Evolutionary conservation across 2,113 vertebrate species (phyloP), one percentile per base, ranked within the genome.

Genomic region (Sylvilagus bachmani): DNA sequence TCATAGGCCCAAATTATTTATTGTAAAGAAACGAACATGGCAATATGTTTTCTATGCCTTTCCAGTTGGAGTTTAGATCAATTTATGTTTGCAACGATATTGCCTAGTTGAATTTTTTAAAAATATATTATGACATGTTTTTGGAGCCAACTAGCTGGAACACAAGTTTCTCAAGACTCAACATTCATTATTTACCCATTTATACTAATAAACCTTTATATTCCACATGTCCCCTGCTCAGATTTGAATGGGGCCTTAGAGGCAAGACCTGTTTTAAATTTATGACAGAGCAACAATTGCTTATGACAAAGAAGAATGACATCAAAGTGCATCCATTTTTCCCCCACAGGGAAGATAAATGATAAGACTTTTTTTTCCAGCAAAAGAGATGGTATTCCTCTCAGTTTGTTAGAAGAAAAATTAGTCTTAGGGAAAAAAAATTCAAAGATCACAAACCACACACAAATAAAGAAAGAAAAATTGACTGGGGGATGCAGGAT

Each of bases 161-260:
- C 89, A 93, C 89, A 97, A 98, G 92, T 66, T 92, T 98, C 92
- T 91, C 2, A 92, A 95, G 96, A 94, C 94, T 97, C 94, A 94
- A 80, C 97, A 81, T 78, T 91, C 80, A 88, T 98, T 98, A 95
- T 89, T 97, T 98, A 97, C 94, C 94, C 96, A 97, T 96, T 98
- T 98, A 97, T 98, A 95, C 96, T 98, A 98, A 98, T 98, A 98
- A 98, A 95, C 97, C 88, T 97, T 97, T 97, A 93, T 93, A 96
- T 96, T 92, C 83, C 94, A 33, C 93, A 93, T 98, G 97, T 97
- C 98, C 87, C 95, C 91, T 92, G 86, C 92, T 97, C 81, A 87
- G 81, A 93, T 97, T 93, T 95, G 93, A 97, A 91, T 12, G 36
- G 69, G 86, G 80, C n/a, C 81, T 96, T 96, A 95, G 96, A 98